phyloP scores from a whole-genome alignment of 2,888 invertebrate genomes.

The Raillietiella orientalis region DNA sequence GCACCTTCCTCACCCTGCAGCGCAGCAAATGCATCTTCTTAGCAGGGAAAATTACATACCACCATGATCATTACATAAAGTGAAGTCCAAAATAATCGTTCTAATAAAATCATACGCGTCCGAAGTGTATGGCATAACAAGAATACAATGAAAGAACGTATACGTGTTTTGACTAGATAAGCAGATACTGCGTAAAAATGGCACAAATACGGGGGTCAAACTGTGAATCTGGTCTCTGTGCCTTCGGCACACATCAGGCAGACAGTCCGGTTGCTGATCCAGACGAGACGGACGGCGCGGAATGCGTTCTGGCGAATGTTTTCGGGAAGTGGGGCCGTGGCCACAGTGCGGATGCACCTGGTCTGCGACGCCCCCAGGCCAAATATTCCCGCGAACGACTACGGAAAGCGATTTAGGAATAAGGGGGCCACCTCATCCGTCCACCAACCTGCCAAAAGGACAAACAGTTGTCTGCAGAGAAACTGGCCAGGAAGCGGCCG shows the following conservation, averaged over 20 bases:
- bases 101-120: too few species aligned
- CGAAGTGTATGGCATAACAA: too few species aligned
- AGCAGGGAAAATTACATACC: too few species aligned
- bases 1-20: too few species aligned
- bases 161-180: too few species aligned
- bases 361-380: conserved; percentile 91
- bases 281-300: conserved; percentile 62
- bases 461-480: conserved; percentile 69
- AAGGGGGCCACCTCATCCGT: too few species aligned
- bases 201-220: too few species aligned
- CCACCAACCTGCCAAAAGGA: conserved; percentile 94
- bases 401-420: conserved; percentile 10
- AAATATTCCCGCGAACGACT: conserved; percentile 59
- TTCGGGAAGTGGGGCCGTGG: conserved; percentile 68
- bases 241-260: conserved; percentile 85
- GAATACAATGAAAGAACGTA: too few species aligned
- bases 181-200: too few species aligned
- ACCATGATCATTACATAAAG: too few species aligned
- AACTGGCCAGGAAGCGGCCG: conserved; percentile 85
- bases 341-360: conserved; percentile 77
- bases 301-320: conserved; percentile 55
- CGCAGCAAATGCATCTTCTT: too few species aligned
- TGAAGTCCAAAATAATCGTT: too few species aligned
- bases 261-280: conserved; percentile 77
- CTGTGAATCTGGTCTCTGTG: conserved; percentile 53